Evolutionary conservation across 2,888 invertebrate genomes (phyloP), one percentile per base, ranked within the genome.

Genomic region (Melanotus villosus): DNA sequence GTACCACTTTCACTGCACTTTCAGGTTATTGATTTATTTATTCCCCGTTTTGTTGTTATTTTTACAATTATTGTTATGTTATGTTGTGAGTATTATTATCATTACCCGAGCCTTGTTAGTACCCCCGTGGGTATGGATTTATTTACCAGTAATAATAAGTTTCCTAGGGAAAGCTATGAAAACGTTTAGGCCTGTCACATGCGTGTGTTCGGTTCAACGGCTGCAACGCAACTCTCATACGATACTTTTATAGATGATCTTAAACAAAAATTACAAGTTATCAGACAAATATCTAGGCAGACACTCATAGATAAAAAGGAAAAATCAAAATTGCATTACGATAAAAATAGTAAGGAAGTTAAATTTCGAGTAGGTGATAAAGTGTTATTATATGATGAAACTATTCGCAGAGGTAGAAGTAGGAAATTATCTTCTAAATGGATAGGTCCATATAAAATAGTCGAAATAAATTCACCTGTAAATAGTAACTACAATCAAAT

Each of bases 371-470:
- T 32, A 7, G 30, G 18, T 9, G 60, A 60, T 12, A 12, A 9
- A 6, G 60, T 45, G 23, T 9, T 60, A 2, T 1, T 60, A 10
- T 18, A 36, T 23, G 26, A 60, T 12, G 19, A 60, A 60, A 10
- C 26, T 12, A 18, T 47, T 45, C 6, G 38, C 9, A 23, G 45
- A 0, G 60, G 47, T 4, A 9, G 47, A 10, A 18, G 14, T 30
- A 60, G 47, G 16, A 60, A 60, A 19, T 30, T 60, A 26, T 6
- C 52, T 16, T 34, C 62, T 3, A 30, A 59, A 21, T 71, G 63
- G 16, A 65, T 36, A 19, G 73, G 75, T 52, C 76, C 73, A 0
- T 74, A 74, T 54, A 60, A 30, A 38, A 63, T 76, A 9, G 36
- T 67, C 0, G 47, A 69, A 65, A 62, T 73, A 30, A 71, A 71